Evolutionary conservation across 2,888 invertebrate genomes (phyloP), one percentile per base, ranked within the genome.

Genomic region (Myathropa florea): DNA sequence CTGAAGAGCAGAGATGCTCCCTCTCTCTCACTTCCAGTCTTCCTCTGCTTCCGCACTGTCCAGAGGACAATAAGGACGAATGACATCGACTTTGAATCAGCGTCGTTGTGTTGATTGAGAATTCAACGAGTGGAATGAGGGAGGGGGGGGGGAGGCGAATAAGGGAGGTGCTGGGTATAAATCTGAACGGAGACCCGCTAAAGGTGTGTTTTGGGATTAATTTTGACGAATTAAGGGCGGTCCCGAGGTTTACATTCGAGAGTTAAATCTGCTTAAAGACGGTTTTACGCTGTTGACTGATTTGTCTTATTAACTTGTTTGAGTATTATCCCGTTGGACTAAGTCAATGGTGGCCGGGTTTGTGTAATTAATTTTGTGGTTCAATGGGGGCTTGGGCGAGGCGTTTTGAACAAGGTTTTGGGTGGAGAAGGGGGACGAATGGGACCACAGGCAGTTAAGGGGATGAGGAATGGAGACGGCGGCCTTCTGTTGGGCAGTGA

Each of bases 81-180:
- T 36, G 63, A 63, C n/a, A 70, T 78, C 68, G 36, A 53, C 68
- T 36, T 63, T 55, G 18, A 78, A 78, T 78, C 70, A 78, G 63
- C 57, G 36, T 23, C 68, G 68, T 61, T 68, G 68, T 60, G 33
- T 68, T 78, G 78, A 78, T 78, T 78, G 46, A 18, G 30, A 63
- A 70, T 78, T 57, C 55, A 57, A 55, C 33, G 61, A 14, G 26
- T 18, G 21, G 72, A 60, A 59, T 26, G 59, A 71, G 24, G 30
- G 46, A 30, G 23, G 70, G 60, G 24, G 46, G 21, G 55, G 39
- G 60, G 26, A 26, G 63, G 4, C 39, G 28, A 6, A 6, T 3
- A 46, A 30, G 9, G 46, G 46, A n/a, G n/a, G n/a, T n/a, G n/a
- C n/a, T n/a, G n/a, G n/a, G n/a, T n/a, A 72, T 57, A 28, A 57